Conservation (phyloP, 2,113 vertebrate genomes). For the Formicarius rufipectus region DNA sequence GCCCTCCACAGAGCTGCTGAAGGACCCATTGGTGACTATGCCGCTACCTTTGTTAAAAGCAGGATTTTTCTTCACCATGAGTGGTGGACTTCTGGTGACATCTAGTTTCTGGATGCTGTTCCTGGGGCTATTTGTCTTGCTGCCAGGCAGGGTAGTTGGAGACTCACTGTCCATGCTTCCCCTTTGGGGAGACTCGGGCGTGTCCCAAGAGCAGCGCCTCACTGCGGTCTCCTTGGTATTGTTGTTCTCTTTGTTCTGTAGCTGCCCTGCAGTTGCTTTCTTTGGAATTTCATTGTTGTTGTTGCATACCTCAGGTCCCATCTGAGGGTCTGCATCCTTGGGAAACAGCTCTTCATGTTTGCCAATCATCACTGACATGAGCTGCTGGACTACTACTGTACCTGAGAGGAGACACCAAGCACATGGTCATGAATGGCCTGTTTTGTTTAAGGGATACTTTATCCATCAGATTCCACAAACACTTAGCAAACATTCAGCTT, state of each 20-base stretch:
- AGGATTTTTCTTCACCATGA: constrained; percentile 92
- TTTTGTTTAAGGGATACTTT: background rate
- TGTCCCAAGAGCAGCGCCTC: constrained; percentile 89
- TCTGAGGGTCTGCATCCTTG: constrained; percentile 74
- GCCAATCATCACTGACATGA: constrained; percentile 96
- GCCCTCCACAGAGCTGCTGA: constrained; percentile 85
- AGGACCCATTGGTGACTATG: constrained; percentile 96
- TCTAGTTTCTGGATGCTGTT: constrained; percentile 84
- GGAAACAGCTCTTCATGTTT: constrained; percentile 88
- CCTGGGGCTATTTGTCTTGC: constrained; percentile 84
- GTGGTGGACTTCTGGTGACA: constrained; percentile 86
- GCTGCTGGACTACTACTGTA: constrained; percentile 93
- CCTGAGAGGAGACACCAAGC: constrained; percentile 73
- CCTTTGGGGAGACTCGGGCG: constrained; percentile 81
- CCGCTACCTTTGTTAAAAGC: constrained; percentile 95
- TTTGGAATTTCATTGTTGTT: constrained; percentile 87
- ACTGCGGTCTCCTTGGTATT: constrained; percentile 75
- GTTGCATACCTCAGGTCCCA: constrained; percentile 76
- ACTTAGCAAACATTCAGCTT: background rate
- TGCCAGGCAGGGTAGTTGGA: constrained; percentile 66
- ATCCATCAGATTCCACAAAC: background rate
- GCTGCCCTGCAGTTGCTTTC: constrained; percentile 68
- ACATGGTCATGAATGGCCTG: background rate
- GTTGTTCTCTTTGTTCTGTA: constrained; percentile 90
- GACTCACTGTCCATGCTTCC: constrained; percentile 79